Evolutionary conservation across 2,797 vertebrate genomes (phyloP), one percentile per base, ranked within the genome.

Genomic region (Xyrichtys novacula): DNA sequence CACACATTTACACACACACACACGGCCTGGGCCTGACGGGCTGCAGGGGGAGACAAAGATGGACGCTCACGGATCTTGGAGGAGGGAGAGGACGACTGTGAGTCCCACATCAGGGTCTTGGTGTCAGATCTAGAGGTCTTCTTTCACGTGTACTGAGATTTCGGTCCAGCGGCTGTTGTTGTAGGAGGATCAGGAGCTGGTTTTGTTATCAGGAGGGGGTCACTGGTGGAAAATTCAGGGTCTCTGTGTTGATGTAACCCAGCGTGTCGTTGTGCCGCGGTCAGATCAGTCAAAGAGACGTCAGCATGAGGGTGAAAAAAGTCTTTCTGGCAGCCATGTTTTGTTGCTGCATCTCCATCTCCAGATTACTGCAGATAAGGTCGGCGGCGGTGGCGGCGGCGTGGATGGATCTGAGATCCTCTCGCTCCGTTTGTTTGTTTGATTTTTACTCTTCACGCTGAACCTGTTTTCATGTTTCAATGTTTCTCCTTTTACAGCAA

Each of bases 401-500:
- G n/a, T n/a, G n/a, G n/a, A n/a, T n/a, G n/a, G n/a, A n/a, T n/a
- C n/a, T n/a, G n/a, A 32, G 42, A 17, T 22, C 3, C 3, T 23
- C 26, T 10, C 8, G 1, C 22, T 22, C 8, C 19, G 2, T 17
- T 32, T 15, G 25, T 31, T 29, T 15, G n/a, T n/a, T n/a, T n/a
- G n/a, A n/a, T n/a, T n/a, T n/a, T n/a, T n/a, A n/a, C n/a, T n/a
- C n/a, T n/a, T n/a, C n/a, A n/a, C n/a, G n/a, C n/a, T n/a, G n/a
- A n/a, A n/a, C n/a, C n/a, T 15, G 25, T 31, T 29, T 15, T 16
- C 1, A 10, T 43, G 1, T 17, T 65, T 65, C 19, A 29, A 1
- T 32, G 7, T 32, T 17, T 73, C 14, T 65, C 19, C 1, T 10
- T 49, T 86, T 71, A 71, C 92, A 99, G 98, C 98, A 98, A 97